These are phyloP conservation scores for Peromyscus leucopus DNA, from an alignment of 2,113 vertebrate species.

Conservation along the genomic window DNA sequence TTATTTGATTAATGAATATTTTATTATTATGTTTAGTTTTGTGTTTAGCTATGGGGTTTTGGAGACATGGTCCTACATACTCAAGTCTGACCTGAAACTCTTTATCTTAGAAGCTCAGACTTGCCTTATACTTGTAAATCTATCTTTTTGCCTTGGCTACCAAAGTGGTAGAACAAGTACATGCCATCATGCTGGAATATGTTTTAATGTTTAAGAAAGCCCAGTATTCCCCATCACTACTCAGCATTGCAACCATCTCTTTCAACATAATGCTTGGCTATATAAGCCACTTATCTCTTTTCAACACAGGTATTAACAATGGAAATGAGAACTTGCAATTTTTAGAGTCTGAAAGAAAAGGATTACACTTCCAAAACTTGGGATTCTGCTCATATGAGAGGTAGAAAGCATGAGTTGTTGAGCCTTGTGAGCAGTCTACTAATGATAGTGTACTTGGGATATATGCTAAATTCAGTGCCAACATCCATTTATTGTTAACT, in stretches of 20 bases:
- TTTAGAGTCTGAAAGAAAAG: neutral
- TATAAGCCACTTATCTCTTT: neutral
- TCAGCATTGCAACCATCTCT: neutral
- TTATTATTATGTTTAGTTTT: neutral
- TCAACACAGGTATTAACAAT: neutral
- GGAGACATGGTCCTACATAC: neutral
- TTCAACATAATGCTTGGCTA: neutral
- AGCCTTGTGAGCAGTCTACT: neutral
- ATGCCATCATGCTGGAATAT: neutral
- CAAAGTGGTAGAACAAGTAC: neutral
- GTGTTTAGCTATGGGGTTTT: neutral
- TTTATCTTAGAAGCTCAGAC: rapidly evolving
- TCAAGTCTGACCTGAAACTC: neutral
- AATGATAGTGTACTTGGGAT: neutral
- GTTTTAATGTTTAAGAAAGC: no score
- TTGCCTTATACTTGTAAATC: neutral
- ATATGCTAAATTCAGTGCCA: neutral
- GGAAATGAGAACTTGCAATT: neutral
- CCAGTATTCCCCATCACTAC: neutral
- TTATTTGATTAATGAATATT: neutral
- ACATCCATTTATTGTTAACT: neutral
- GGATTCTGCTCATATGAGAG: neutral
- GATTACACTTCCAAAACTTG: neutral
- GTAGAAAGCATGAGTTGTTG: neutral
- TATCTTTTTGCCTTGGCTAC: neutral